phyloP scores from a whole-genome alignment of 2,888 invertebrate species.

The Leucophenga maculata region DNA sequence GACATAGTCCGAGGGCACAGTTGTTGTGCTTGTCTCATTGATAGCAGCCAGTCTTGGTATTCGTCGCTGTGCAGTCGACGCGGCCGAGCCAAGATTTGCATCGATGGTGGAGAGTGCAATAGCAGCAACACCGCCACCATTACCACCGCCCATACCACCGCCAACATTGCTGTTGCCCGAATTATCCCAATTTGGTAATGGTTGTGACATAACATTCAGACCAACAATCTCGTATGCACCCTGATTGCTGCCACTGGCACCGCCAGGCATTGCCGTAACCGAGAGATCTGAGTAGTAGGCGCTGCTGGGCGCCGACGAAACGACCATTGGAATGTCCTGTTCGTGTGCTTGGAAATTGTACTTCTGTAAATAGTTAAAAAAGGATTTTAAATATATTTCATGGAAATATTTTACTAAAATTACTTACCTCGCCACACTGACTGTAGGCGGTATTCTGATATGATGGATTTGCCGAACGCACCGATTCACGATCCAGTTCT shows the following conservation, averaged over 20 bases:
- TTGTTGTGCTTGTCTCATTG: slow-evolving; percentile 75
- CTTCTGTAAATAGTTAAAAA: slow-evolving; percentile 53
- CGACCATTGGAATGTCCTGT: slow-evolving; percentile 74
- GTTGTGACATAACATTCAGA: slow-evolving; percentile 73
- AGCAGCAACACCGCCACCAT: slow-evolving; percentile 13
- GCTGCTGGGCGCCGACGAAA: slow-evolving; percentile 80
- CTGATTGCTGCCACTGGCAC: slow-evolving; percentile 70
- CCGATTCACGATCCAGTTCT: slow-evolving; percentile 78
- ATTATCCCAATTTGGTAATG: slow-evolving; percentile 71
- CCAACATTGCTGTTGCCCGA: slow-evolving; percentile 50
- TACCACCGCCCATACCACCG: slow-evolving; percentile 27
- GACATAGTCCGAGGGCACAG: slow-evolving; percentile 77
- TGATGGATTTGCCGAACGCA: slow-evolving; percentile 75
- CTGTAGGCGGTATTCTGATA: slow-evolving; percentile 82
- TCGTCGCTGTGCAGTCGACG: slow-evolving; percentile 65
- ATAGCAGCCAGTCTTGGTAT: slow-evolving; percentile 74
- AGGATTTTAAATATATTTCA: slow-evolving; percentile 14
- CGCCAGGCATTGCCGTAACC: slow-evolving; percentile 73
- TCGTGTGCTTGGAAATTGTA: slow-evolving; percentile 71
- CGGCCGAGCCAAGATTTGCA: slow-evolving; percentile 42
- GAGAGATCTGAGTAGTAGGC: slow-evolving; percentile 83
- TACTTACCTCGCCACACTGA: slow-evolving; percentile 72
- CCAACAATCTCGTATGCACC: slow-evolving; percentile 78
- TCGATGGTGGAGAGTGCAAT: slow-evolving; percentile 6
- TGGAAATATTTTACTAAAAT: neutral